These are phyloP conservation scores for Parthenolecanium corni DNA, from an alignment of 2,888 invertebrate species.

Conservation along the genomic window DNA sequence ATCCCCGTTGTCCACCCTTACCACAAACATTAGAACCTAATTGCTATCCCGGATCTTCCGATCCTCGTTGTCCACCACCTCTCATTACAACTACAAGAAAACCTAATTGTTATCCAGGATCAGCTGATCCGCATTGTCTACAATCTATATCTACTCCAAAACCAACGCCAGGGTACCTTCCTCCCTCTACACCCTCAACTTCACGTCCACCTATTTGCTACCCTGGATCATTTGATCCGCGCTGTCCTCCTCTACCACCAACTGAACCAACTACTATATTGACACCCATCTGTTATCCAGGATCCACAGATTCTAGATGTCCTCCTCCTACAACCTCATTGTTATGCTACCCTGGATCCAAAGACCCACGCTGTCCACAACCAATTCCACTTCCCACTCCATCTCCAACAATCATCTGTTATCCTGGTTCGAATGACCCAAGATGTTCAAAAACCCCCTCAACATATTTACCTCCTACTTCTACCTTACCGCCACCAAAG, in stretches of 20 bases:
- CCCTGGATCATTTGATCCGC: constrained; percentile 37
- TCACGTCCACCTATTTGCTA: constrained; percentile 34
- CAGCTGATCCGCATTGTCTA: constrained; percentile 37
- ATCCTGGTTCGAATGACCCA: constrained; percentile 38
- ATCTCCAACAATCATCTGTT: constrained; percentile 36
- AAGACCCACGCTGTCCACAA: constrained; percentile 36
- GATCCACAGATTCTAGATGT: constrained; percentile 37
- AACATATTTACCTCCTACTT: constrained; percentile 30
- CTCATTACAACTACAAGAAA: constrained; percentile 25
- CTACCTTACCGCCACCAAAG: constrained; percentile 32
- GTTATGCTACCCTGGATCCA: constrained; percentile 37
- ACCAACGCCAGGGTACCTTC: constrained; percentile 25
- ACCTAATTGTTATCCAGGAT: constrained; percentile 37
- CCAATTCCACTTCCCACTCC: constrained; percentile 33
- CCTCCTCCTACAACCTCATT: constrained; percentile 34
- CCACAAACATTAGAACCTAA: constrained; percentile 22
- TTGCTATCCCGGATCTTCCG: constrained; percentile 27
- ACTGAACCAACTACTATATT: constrained; percentile 18
- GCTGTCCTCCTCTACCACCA: constrained; percentile 33
- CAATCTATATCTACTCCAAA: constrained; percentile 29
- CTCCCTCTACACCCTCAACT: constrained; percentile 8
- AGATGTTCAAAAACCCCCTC: constrained; percentile 34
- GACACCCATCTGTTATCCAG: constrained; percentile 36
- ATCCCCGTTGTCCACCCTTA: constrained; percentile 31
- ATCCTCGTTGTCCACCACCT: constrained; percentile 35